Conservation (phyloP, 2,113 vertebrate species). For the Cyprinodon tularosa region DNA sequence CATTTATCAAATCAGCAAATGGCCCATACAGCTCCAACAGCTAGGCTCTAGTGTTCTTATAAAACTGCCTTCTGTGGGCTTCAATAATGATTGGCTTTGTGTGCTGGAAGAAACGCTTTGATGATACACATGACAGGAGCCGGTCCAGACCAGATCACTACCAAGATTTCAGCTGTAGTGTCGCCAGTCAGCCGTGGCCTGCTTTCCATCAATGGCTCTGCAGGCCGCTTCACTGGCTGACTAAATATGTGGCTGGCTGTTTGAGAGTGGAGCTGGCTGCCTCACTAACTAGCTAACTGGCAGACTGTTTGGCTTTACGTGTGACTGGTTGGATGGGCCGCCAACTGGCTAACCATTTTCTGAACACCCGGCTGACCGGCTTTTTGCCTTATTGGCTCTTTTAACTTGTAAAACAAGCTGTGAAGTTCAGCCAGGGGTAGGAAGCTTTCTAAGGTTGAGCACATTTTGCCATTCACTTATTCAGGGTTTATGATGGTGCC, state of each 20-base stretch:
- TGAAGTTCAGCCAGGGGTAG: conserved; percentile 64
- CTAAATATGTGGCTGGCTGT: conserved; percentile 44
- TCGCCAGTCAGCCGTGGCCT: conserved; percentile 52
- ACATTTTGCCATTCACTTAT: conserved; percentile 11
- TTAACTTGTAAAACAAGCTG: conserved; percentile 54
- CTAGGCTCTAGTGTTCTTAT: conserved; percentile 26
- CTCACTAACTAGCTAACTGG: conserved; percentile 31
- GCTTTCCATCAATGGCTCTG: conserved; percentile 58
- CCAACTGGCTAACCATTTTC: conserved; percentile 38
- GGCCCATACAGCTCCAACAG: conserved; percentile 25
- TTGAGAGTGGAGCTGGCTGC: conserved; percentile 20
- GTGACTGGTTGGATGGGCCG: conserved; percentile 15
- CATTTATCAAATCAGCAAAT: conserved; percentile 59
- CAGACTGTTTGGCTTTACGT: conserved; percentile 41
- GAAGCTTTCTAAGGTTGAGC: conserved; percentile 24
- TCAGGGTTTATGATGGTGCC: not conserved
- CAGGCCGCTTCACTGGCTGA: conserved; percentile 32
- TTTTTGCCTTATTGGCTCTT: conserved; percentile 40
- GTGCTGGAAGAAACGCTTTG: conserved; percentile 57
- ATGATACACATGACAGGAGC: conserved; percentile 53
- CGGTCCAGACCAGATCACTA: conserved; percentile 57
- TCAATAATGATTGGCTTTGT: conserved; percentile 44
- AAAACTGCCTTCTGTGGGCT: conserved; percentile 26
- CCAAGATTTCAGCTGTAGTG: conserved; percentile 53
- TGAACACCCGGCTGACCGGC: conserved; percentile 13